Percentiles rank a stretch among this genome's conserved stretches.
These are phyloP conservation scores for Ictalurus punctatus DNA, from an alignment of 2,113 vertebrate genomes.

Conservation along the genomic window DNA sequence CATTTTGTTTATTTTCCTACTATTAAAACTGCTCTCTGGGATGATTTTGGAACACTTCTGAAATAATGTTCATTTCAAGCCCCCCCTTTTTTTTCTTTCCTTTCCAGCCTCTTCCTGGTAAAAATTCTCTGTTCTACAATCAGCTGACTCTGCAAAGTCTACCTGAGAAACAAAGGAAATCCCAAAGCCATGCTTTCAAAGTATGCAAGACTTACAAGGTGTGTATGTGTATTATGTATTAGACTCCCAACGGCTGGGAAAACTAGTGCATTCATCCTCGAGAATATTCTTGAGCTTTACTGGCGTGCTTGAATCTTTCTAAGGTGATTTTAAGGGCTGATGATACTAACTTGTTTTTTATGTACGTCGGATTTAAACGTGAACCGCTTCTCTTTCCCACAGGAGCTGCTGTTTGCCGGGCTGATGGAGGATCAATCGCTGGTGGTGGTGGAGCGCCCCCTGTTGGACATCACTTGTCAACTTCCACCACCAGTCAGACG, in stretches of 20 bases:
- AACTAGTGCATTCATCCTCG: background rate
- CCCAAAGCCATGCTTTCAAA: slow-evolving; percentile 86
- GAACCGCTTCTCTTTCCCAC: slow-evolving; percentile 9
- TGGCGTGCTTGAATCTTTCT: background rate
- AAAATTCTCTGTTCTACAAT: slow-evolving; percentile 73
- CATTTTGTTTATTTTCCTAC: background rate
- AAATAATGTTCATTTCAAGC: background rate
- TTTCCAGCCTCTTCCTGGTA: slow-evolving; percentile 82
- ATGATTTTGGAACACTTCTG: background rate
- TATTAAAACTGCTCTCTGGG: background rate
- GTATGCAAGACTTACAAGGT: slow-evolving; percentile 92
- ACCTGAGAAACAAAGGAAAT: slow-evolving; percentile 68
- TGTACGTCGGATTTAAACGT: background rate
- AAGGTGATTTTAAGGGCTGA: background rate
- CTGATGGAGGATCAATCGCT: slow-evolving; percentile 83
- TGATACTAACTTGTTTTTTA: background rate
- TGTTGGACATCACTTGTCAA: slow-evolving; percentile 82
- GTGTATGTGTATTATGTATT: slow-evolving; percentile 11
- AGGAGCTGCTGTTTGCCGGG: slow-evolving; percentile 83
- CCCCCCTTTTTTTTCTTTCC: background rate
- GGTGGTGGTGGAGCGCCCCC: slow-evolving; percentile 88
- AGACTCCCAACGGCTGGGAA: background rate
- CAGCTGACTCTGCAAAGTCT: slow-evolving; percentile 79
- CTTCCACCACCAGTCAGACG: slow-evolving; percentile 85
- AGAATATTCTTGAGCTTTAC: background rate